Percentiles rank a stretch among this genome's conserved stretches.
Evolutionary conservation across 2,113 vertebrate species (phyloP).

Genomic region (Indri indri): DNA sequence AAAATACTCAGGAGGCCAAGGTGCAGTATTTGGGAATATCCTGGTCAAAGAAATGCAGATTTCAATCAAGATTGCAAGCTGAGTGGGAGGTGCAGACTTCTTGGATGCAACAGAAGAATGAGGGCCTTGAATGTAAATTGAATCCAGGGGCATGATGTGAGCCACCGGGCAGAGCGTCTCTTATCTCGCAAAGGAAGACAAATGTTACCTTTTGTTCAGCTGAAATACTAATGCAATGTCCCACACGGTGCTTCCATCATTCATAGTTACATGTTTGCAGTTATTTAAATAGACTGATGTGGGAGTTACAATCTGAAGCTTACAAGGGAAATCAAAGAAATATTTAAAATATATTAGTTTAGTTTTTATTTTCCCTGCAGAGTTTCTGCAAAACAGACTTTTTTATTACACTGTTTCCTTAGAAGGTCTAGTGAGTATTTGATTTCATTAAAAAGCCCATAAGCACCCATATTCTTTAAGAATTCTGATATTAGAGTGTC

Average conservation of each 20-base stretch:
- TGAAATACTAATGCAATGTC: neutral
- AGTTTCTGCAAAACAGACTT: constrained; percentile 24
- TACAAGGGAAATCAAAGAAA: constrained; percentile 68
- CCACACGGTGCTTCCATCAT: neutral
- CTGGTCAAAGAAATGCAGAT: neutral
- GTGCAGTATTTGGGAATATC: neutral
- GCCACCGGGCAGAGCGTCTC: neutral
- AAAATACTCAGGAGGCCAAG: neutral
- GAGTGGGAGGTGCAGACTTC: neutral
- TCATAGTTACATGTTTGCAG: neutral
- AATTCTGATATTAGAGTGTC: constrained; percentile 5
- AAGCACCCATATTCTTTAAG: neutral
- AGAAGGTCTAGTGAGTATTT: constrained; percentile 57
- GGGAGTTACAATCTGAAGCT: constrained; percentile 17
- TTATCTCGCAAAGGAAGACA: neutral
- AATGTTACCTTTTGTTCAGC: neutral
- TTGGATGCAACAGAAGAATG: neutral
- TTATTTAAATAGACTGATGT: constrained; percentile 29
- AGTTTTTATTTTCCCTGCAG: constrained; percentile 53
- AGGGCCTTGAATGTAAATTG: neutral
- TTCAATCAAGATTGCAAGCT: neutral
- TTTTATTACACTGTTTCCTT: constrained; percentile 62
- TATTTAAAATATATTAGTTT: constrained; percentile 69
- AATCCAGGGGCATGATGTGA: neutral
- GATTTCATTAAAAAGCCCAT: constrained; percentile 63